Percentiles rank a stretch among this genome's conserved stretches.
Evolutionary conservation across 92 coral and sea anemone species (phyloP).

Genomic region (Pocillopora grandis): DNA sequence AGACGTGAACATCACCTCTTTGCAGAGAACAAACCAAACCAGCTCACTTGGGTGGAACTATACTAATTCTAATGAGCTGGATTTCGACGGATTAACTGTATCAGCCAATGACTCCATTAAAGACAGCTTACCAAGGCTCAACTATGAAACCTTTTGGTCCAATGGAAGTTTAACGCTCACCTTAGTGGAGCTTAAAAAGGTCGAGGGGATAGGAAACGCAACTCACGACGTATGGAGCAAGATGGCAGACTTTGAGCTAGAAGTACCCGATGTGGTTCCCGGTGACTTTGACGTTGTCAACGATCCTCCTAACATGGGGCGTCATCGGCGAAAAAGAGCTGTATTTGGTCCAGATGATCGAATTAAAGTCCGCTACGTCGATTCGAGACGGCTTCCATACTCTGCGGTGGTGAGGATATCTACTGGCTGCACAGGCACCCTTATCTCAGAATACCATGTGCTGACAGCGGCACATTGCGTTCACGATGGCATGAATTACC

Average conservation of each 20-base stretch:
- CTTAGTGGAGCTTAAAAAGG: constrained; percentile 48
- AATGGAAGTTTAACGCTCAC: constrained; percentile 63
- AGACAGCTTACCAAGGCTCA: constrained; percentile 27
- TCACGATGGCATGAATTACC: constrained; percentile 55
- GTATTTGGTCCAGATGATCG: constrained; percentile 66
- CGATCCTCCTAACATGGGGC: constrained; percentile 16
- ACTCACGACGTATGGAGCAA: constrained; percentile 7
- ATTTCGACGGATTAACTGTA: constrained; percentile 10
- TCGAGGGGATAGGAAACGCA: background rate
- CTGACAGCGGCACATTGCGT: constrained; percentile 88
- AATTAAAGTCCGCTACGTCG: constrained; percentile 14
- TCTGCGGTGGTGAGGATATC: constrained; percentile 68
- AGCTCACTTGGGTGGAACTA: background rate
- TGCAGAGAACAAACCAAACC: constrained; percentile 9
- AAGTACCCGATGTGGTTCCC: constrained; percentile 3
- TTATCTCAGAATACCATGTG: constrained; percentile 70
- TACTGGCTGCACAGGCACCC: constrained; percentile 78
- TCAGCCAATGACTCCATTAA: background rate
- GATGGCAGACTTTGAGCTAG: constrained; percentile 14
- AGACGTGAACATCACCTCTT: constrained; percentile 23
- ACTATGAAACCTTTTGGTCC: constrained; percentile 70
- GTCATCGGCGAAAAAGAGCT: constrained; percentile 37
- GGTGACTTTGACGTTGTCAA: background rate
- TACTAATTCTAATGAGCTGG: background rate
- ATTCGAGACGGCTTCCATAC: constrained; percentile 50